These are phyloP conservation scores for Rhyacophila brunnea DNA, from an alignment of 1,140 invertebrate species.

Conservation along the genomic window DNA sequence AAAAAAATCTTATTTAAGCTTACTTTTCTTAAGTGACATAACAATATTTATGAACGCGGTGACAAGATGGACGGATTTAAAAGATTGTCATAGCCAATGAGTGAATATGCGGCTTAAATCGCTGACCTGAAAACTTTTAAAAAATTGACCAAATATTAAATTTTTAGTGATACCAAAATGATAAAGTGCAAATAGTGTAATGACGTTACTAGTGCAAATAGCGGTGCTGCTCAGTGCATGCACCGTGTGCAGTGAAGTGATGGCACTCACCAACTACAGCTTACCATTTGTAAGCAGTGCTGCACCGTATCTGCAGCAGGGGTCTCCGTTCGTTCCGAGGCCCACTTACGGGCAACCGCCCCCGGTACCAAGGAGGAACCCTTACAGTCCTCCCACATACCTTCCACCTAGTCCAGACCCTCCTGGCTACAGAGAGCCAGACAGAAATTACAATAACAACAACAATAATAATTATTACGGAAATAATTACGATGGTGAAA, in stretches of 20 bases:
- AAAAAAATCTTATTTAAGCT: no score
- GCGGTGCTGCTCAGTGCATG: slow-evolving; percentile 4
- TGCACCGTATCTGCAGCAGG: slow-evolving; percentile 22
- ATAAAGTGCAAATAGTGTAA: slow-evolving; percentile 18
- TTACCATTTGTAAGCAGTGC: slow-evolving; percentile 8
- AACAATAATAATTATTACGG: background rate
- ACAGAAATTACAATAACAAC: background rate
- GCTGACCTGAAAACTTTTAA: background rate
- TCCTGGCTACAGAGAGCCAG: background rate
- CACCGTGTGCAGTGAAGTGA: slow-evolving; percentile 1
- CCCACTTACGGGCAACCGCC: slow-evolving; percentile 2
- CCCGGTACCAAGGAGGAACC: background rate
- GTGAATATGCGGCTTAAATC: background rate
- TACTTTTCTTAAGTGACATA: no score
- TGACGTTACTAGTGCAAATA: slow-evolving; percentile 1
- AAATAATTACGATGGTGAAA: slow-evolving; percentile 1
- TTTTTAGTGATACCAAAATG: slow-evolving; percentile 16
- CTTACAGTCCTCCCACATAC: slow-evolving; percentile 30
- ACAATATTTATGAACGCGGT: no score
- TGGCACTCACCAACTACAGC: slow-evolving; percentile 31
- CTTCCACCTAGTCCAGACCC: slow-evolving; percentile 10
- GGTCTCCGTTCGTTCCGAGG: slow-evolving; percentile 13
- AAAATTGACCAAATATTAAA: background rate
- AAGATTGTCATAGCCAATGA: no score
- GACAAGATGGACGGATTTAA: no score